A percentile compares a stretch with the other conserved stretches of the same genome.
phyloP scores from a whole-genome alignment of 1,140 invertebrate genomes.

The Sitophilus oryzae region DNA sequence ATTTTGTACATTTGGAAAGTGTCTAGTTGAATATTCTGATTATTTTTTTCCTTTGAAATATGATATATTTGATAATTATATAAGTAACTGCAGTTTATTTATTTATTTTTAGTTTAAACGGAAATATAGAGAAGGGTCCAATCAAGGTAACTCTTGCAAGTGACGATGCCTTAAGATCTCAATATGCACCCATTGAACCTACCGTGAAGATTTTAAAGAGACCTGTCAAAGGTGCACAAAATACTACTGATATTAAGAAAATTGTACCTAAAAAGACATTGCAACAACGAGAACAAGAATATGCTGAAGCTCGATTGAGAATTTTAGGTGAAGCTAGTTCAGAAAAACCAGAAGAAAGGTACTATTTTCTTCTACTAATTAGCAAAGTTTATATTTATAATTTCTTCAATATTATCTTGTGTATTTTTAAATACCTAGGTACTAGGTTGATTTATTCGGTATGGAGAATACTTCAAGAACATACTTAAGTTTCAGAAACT shows the following conservation, averaged over 20 bases:
- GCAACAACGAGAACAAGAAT: constrained; percentile 81
- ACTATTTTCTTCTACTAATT: constrained; percentile 25
- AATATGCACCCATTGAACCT: constrained; percentile 58
- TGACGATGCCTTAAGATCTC: constrained; percentile 42
- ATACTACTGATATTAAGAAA: constrained; percentile 59
- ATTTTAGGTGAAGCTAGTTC: constrained; percentile 78
- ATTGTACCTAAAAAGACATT: constrained; percentile 75
- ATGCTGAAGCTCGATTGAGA: constrained; percentile 75
- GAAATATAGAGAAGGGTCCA: constrained; percentile 30
- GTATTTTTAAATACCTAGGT: too few species aligned
- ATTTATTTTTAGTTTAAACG: constrained; percentile 30
- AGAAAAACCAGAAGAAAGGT: constrained; percentile 63
- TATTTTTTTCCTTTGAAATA: too few species aligned
- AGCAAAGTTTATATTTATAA: too few species aligned
- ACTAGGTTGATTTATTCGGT: too few species aligned
- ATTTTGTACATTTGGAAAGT: neutral
- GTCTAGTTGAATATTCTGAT: neutral
- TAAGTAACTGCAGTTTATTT: neutral
- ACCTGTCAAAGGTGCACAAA: constrained; percentile 51
- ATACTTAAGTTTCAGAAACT: neutral
- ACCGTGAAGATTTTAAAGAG: constrained; percentile 78
- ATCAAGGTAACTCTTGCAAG: constrained; percentile 40
- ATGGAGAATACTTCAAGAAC: too few species aligned
- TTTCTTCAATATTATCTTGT: too few species aligned
- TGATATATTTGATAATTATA: too few species aligned